Percentiles rank a stretch among this genome's conserved stretches.
Evolutionary conservation across 2,797 vertebrate genomes (phyloP).

Genomic region (Schizopygopsis malacanthus): DNA sequence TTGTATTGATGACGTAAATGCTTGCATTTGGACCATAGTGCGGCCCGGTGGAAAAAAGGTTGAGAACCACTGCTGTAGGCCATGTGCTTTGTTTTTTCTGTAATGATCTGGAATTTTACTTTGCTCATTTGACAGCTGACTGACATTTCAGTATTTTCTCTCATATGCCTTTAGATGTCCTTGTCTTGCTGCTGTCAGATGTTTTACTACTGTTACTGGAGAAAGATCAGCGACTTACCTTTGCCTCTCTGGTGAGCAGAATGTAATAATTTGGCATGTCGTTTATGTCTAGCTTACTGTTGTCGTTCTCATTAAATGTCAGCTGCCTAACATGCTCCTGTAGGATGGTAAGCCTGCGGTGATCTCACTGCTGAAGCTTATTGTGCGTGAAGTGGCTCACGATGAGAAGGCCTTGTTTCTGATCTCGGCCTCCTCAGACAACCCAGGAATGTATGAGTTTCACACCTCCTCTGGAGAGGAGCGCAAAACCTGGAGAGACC

Average conservation of each 20-base stretch:
- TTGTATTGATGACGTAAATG: no score
- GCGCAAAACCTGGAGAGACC: constrained; percentile 82
- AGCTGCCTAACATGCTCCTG: background rate
- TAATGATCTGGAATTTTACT: background rate
- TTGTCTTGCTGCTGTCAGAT: constrained; percentile 89
- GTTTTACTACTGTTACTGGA: constrained; percentile 94
- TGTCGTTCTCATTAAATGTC: background rate
- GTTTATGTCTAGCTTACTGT: background rate
- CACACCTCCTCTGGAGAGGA: constrained; percentile 86
- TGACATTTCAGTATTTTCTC: background rate
- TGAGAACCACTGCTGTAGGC: background rate
- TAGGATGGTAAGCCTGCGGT: constrained; percentile 91
- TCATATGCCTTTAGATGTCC: constrained; percentile 79
- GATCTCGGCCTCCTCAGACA: constrained; percentile 83
- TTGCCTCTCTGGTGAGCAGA: constrained; percentile 88
- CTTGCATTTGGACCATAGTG: no score
- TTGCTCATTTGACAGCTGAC: background rate
- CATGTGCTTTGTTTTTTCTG: background rate
- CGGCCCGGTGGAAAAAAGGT: no score
- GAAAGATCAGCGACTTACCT: constrained; percentile 92
- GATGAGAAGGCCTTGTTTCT: constrained; percentile 92
- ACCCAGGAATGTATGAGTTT: constrained; percentile 94
- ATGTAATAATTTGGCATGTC: background rate
- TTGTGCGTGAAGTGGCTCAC: constrained; percentile 91
- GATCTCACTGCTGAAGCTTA: constrained; percentile 88